phyloP scores from a whole-genome alignment of 2,113 vertebrate species.

The Noctilio leporinus region DNA sequence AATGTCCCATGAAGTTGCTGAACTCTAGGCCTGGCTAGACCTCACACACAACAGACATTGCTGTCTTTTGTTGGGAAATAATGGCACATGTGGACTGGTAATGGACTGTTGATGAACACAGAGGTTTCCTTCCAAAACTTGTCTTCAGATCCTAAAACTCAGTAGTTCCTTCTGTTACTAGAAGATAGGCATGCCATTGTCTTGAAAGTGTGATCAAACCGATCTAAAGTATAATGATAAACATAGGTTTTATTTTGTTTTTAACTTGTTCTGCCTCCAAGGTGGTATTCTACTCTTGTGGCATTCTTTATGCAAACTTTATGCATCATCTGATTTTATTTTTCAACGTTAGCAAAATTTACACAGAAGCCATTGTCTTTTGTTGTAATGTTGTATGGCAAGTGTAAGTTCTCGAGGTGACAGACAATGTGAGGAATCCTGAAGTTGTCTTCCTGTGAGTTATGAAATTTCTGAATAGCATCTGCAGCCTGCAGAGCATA shows the following conservation, averaged over 20 bases:
- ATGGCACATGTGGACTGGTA: neutral
- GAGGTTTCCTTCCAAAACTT: neutral
- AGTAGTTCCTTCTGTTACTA: neutral
- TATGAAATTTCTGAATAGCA: conserved; percentile 12
- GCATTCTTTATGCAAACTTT: neutral
- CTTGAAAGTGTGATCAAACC: neutral
- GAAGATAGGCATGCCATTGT: neutral
- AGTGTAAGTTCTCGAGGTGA: neutral
- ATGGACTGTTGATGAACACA: neutral
- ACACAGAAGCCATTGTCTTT: neutral
- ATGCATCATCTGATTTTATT: conserved; percentile 9
- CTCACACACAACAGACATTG: neutral
- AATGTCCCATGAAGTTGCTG: neutral
- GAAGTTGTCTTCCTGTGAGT: neutral
- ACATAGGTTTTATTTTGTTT: neutral
- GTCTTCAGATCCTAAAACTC: neutral
- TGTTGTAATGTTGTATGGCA: neutral
- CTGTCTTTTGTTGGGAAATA: neutral
- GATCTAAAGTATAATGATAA: neutral
- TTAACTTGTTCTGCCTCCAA: neutral
- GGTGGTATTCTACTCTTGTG: neutral
- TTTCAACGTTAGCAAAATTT: neutral
- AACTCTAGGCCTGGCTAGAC: neutral
- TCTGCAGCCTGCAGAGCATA: neutral
- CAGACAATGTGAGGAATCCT: neutral